These are phyloP conservation scores for Lamellibrachia columna DNA, from an alignment of 2,888 invertebrate genomes.

Conservation along the genomic window DNA sequence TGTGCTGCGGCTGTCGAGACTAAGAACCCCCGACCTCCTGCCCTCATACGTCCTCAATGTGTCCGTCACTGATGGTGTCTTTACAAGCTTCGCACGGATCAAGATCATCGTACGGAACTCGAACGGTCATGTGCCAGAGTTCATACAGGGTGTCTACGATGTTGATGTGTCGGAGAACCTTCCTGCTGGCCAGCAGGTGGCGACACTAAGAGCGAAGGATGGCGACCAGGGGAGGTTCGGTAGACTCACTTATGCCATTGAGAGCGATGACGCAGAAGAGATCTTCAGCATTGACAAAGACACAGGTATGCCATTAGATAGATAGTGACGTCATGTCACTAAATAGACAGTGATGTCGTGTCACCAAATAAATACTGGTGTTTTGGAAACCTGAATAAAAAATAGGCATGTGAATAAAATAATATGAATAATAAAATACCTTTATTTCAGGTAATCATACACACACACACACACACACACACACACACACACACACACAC, in stretches of 20 bases:
- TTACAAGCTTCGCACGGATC: conserved; percentile 81
- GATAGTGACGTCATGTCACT: not conserved
- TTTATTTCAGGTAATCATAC: not conserved
- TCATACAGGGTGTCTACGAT: conserved; percentile 81
- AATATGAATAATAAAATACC: not conserved
- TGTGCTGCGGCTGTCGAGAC: conserved; percentile 78
- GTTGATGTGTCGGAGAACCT: conserved; percentile 83
- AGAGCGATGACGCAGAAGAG: conserved; percentile 61
- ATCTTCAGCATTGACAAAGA: conserved; percentile 66
- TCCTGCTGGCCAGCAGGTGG: conserved; percentile 78
- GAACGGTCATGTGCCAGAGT: conserved; percentile 82
- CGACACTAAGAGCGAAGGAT: conserved; percentile 81
- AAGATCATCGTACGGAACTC: conserved; percentile 63
- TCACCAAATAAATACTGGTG: not conserved
- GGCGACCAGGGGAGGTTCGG: conserved; percentile 77
- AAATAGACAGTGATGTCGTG: not conserved
- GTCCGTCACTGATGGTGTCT: conserved; percentile 94
- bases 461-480: too few species aligned
- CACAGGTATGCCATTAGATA: conserved; percentile 64
- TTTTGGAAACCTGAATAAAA: not conserved
- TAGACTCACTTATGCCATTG: conserved; percentile 71
- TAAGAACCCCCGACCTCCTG: conserved; percentile 77
- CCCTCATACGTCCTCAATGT: conserved; percentile 82
- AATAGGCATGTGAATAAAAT: not conserved
- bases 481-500: too few species aligned